These are phyloP conservation scores for Tinea semifulvella DNA, from an alignment of 2,888 invertebrate species.

Conservation along the genomic window DNA sequence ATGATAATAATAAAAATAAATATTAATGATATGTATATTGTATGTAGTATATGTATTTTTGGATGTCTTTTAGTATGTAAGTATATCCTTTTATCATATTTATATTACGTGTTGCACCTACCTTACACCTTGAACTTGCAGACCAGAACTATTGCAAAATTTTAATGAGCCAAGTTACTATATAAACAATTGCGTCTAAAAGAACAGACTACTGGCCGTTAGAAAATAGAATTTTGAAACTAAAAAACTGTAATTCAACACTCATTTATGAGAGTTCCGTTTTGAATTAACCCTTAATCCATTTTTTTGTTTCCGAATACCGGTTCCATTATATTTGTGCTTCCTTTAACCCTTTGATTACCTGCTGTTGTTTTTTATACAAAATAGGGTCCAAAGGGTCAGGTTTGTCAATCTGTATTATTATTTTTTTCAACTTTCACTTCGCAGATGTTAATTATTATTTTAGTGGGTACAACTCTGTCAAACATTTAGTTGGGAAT, in stretches of 20 bases:
- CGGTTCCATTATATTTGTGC: slow-evolving; percentile 16
- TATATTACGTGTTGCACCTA: too few species aligned
- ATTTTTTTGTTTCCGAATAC: slow-evolving; percentile 34
- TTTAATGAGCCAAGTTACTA: too few species aligned
- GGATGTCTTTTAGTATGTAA: too few species aligned
- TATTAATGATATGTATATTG: too few species aligned
- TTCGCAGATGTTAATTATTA: slow-evolving; percentile 10
- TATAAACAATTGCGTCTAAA: too few species aligned
- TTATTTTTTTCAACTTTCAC: slow-evolving; percentile 26
- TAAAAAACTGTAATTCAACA: slow-evolving; percentile 35
- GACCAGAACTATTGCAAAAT: too few species aligned
- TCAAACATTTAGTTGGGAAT: not conserved
- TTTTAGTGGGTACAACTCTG: not conserved
- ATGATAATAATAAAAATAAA: too few species aligned
- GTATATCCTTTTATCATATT: too few species aligned
- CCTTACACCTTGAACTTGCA: too few species aligned
- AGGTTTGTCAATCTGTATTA: slow-evolving; percentile 45
- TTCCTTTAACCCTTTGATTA: slow-evolving; percentile 49
- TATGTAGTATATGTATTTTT: too few species aligned
- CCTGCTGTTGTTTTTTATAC: slow-evolving; percentile 43
- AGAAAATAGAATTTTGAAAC: too few species aligned
- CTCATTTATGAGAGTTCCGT: slow-evolving; percentile 34
- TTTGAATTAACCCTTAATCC: slow-evolving; percentile 40
- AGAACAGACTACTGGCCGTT: too few species aligned
- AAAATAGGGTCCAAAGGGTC: slow-evolving; percentile 33